A percentile compares a stretch with the other conserved stretches of the same genome.
Conservation (phyloP, 2,797 vertebrate species). For the Glossophaga mutica region DNA sequence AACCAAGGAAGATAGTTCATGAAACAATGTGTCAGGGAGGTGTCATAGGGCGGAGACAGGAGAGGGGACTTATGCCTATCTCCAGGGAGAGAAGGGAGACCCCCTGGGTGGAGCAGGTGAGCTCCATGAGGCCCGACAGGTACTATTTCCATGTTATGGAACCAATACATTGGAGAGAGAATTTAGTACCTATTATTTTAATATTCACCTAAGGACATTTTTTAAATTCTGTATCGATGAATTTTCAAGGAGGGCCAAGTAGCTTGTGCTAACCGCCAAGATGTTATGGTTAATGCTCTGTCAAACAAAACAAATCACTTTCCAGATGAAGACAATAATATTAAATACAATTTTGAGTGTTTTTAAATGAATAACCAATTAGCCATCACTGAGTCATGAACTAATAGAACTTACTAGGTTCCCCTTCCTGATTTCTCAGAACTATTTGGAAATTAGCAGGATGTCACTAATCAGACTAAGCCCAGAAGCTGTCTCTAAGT, state of each 20-base stretch:
- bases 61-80: neutral
- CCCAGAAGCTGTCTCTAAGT: neutral
- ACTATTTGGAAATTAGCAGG: constrained; percentile 34
- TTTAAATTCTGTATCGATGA: neutral
- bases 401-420: neutral
- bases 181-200: neutral
- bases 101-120: neutral
- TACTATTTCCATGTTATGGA: neutral
- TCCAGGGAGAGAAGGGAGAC: neutral
- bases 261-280: neutral
- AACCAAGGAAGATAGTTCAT: neutral
- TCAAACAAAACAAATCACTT: constrained; percentile 40
- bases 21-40: neutral
- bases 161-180: neutral
- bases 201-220: neutral
- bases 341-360: neutral
- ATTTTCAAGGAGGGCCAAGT: neutral
- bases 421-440: neutral
- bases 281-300: neutral
- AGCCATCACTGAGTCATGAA: constrained; percentile 24
- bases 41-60: neutral
- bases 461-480: constrained; percentile 29
- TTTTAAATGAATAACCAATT: neutral
- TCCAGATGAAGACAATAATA: neutral
- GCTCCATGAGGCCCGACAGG: neutral